phyloP scores from a whole-genome alignment of 2,888 invertebrate genomes.

The Sinodicranocentrus sp. region DNA sequence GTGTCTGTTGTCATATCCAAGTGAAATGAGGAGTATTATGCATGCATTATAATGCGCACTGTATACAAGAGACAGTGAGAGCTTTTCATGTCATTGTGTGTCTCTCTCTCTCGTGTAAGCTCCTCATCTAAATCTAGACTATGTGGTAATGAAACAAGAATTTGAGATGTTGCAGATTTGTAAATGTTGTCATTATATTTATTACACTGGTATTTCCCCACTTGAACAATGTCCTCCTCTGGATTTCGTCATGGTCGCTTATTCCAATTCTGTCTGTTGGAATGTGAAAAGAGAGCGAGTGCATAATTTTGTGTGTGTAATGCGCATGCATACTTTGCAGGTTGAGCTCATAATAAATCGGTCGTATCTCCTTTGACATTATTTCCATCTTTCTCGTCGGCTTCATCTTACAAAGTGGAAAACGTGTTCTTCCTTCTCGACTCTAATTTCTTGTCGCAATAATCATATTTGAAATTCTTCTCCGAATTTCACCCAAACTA shows the following conservation, averaged over 20 bases:
- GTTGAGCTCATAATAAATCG: slow-evolving; percentile 67
- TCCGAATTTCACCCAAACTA: no score
- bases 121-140: neutral
- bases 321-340: slow-evolving; percentile 35
- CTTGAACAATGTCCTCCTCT: slow-evolving; percentile 35
- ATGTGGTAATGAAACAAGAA: slow-evolving; percentile 36
- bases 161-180: slow-evolving; percentile 68
- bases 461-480: slow-evolving; percentile 18
- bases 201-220: slow-evolving; percentile 16
- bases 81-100: slow-evolving; percentile 22
- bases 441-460: neutral
- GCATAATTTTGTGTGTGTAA: slow-evolving; percentile 18
- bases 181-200: slow-evolving; percentile 41
- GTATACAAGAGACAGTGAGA: slow-evolving; percentile 21
- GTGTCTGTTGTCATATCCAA: neutral
- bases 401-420: slow-evolving; percentile 5
- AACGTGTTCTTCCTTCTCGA: neutral
- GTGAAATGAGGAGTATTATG: neutral
- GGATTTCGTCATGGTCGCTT: slow-evolving; percentile 47
- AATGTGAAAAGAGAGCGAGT: neutral
- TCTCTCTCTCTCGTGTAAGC: neutral
- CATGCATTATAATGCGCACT: slow-evolving; percentile 12
- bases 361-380: slow-evolving; percentile 61
- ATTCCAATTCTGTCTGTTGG: slow-evolving; percentile 10
- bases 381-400: slow-evolving; percentile 27